Base-by-base conservation (phyloP, 2,797 vertebrate genomes). In the Artibeus lituratus region DNA sequence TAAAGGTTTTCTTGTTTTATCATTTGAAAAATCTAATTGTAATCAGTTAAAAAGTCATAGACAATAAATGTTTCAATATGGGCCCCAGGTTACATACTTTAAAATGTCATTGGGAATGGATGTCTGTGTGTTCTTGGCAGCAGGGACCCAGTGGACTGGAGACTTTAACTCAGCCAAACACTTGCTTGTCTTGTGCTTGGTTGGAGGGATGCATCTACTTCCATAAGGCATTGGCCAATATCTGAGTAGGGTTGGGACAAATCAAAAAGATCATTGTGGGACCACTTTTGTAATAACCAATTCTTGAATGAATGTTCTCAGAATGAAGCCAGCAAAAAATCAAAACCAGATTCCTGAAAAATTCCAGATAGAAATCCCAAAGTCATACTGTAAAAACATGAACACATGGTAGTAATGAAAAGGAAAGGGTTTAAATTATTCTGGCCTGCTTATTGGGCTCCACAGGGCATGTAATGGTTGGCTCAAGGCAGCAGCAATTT, bases 1-100 rank as follows among this genome's bases (percentile, higher is more conserved):
- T 98, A 97, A 98, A 98, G 93, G 97, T 96, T 98, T 97, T 98
- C 84, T 82, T 97, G 86, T 97, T 98, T 97, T 98, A 97, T 97
- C 97, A 74, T 98, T 98, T 97, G 90, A 97, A 94, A 97, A 98
- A 98, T 97, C 82, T 70, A 96, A 97, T 96, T 95, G 96, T 92
- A 96, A 89, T 98, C 89, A 59, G 72, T 97, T 97, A 97, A 97
- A 98, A 97, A 98, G 97, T 94, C 97, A 97, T 95, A 94, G 77
- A 90, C 49, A 87, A 96, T 91, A 77, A 18, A 16, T 37, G 57
- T 91, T 94, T 32, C 1, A 88, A 72, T 94, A 94, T 10, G 87
- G 93, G 37, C 44, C 5, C 77, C 87, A 95, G 90, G 59, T 29
- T 1, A 0, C 2, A 0, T 44, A 42, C 37, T 88, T 89, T 62